These are phyloP conservation scores for Aricia agestis DNA, from an alignment of 1,140 invertebrate genomes.

Conservation along the genomic window DNA sequence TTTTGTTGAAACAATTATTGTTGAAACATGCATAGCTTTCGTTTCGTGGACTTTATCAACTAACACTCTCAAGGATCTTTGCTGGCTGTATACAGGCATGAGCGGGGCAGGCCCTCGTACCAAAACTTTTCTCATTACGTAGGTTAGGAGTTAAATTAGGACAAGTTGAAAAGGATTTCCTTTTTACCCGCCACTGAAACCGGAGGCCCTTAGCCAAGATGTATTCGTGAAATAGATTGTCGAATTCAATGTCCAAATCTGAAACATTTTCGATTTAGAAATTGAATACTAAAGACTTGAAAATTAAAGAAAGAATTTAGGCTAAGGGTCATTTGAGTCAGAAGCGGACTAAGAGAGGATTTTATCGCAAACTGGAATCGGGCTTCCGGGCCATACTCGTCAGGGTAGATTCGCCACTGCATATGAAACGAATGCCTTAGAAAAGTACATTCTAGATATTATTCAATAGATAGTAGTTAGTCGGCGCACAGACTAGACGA, in stretches of 20 bases:
- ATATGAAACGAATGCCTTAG: not conserved
- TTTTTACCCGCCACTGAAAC: too few relatives aligned
- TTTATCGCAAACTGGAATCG: not conserved
- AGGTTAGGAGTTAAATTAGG: not conserved
- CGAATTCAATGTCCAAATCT: too few relatives aligned
- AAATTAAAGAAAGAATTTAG: too few relatives aligned
- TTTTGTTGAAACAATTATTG: too few relatives aligned
- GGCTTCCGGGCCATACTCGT: not conserved
- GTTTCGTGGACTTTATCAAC: too few relatives aligned
- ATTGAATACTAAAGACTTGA: too few relatives aligned
- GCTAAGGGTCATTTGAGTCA: too few relatives aligned
- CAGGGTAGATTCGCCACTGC: not conserved
- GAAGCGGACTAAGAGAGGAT: not conserved
- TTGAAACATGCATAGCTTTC: too few relatives aligned
- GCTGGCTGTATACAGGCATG: not conserved
- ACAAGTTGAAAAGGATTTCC: not conserved
- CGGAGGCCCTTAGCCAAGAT: too few relatives aligned
- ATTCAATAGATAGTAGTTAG: not conserved
- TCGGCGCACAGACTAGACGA: constrained; percentile 4
- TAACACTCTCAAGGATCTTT: not conserved
- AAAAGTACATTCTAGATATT: not conserved
- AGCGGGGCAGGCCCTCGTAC: not conserved
- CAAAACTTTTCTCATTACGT: not conserved
- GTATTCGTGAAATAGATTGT: too few relatives aligned
- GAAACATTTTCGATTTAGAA: too few relatives aligned